Percentiles rank a stretch among this genome's conserved stretches.
These are phyloP conservation scores for Pilophorus perplexus DNA, from an alignment of 2,888 invertebrate genomes.

Conservation along the genomic window DNA sequence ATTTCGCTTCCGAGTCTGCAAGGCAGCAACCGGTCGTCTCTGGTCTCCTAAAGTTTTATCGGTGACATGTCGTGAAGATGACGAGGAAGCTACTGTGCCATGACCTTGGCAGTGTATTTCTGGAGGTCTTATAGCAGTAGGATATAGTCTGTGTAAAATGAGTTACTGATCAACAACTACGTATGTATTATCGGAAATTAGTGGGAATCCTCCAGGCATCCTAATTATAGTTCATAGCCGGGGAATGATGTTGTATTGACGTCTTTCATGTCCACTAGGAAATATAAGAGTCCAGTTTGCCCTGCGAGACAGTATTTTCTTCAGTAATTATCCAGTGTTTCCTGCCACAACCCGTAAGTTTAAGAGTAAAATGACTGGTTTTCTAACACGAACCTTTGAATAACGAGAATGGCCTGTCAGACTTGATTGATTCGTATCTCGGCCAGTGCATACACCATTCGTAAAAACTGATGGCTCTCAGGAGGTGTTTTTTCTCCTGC, in stretches of 20 bases:
- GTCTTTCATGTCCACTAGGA: slow-evolving; percentile 66
- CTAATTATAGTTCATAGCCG: slow-evolving; percentile 55
- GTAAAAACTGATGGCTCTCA: slow-evolving; percentile 74
- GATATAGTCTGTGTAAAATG: too few species aligned
- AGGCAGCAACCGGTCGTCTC: too few species aligned
- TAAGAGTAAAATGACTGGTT: slow-evolving; percentile 9
- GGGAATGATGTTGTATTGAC: slow-evolving; percentile 71
- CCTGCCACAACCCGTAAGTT: background rate
- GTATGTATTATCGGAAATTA: too few species aligned
- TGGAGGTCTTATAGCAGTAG: too few species aligned
- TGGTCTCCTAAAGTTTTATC: too few species aligned
- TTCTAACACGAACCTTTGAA: slow-evolving; percentile 67
- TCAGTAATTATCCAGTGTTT: background rate
- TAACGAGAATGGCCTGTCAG: slow-evolving; percentile 77
- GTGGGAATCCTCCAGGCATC: too few species aligned
- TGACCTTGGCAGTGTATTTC: too few species aligned
- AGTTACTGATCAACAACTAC: too few species aligned
- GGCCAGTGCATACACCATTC: slow-evolving; percentile 77
- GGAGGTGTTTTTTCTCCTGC: slow-evolving; percentile 68
- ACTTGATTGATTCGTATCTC: slow-evolving; percentile 58
- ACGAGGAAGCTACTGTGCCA: too few species aligned
- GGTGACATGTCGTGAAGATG: too few species aligned
- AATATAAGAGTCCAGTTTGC: slow-evolving; percentile 72
- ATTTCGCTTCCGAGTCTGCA: too few species aligned
- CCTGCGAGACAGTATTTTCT: slow-evolving; percentile 52